phyloP scores from a whole-genome alignment of 2,888 invertebrate genomes.

The Ophion ventricosus region DNA sequence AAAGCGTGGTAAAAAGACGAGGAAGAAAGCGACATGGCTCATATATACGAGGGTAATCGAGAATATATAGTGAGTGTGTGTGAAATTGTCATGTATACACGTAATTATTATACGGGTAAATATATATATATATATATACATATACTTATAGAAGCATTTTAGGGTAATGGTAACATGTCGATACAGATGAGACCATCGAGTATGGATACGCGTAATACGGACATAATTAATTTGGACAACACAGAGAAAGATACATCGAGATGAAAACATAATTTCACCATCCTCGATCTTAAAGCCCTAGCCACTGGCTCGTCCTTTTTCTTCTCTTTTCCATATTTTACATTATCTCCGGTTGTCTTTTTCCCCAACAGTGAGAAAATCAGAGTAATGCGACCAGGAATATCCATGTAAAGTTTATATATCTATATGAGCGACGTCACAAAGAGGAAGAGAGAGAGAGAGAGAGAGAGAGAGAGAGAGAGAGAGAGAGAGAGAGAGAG shows the following conservation, averaged over 20 bases:
- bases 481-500: neutral
- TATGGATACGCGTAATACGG: slow-evolving; percentile 56
- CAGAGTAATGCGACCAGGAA: slow-evolving; percentile 53
- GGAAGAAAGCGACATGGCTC: neutral
- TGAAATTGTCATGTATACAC: too few relatives aligned
- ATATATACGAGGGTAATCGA: slow-evolving; percentile 19
- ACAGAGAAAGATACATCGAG: slow-evolving; percentile 59
- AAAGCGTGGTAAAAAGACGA: too few relatives aligned
- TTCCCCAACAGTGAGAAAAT: slow-evolving; percentile 33
- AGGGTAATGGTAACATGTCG: slow-evolving; percentile 43
- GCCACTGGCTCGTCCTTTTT: neutral
- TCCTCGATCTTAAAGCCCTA: neutral
- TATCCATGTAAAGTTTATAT: slow-evolving; percentile 9
- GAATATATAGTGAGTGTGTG: slow-evolving; percentile 37
- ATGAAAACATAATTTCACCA: slow-evolving; percentile 32
- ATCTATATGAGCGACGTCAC: slow-evolving; percentile 20
- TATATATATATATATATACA: too few relatives aligned
- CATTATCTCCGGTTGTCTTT: slow-evolving; percentile 27
- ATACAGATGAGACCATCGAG: slow-evolving; percentile 62
- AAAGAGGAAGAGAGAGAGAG: slow-evolving; percentile 2
- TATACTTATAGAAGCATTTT: slow-evolving; percentile 9
- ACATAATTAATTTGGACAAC: slow-evolving; percentile 53
- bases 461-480: slow-evolving; percentile 9
- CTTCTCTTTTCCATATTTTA: slow-evolving; percentile 5
- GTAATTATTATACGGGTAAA: too few relatives aligned